These are phyloP conservation scores for Autographa pulchrina DNA, from an alignment of 2,888 invertebrate species.

Conservation along the genomic window DNA sequence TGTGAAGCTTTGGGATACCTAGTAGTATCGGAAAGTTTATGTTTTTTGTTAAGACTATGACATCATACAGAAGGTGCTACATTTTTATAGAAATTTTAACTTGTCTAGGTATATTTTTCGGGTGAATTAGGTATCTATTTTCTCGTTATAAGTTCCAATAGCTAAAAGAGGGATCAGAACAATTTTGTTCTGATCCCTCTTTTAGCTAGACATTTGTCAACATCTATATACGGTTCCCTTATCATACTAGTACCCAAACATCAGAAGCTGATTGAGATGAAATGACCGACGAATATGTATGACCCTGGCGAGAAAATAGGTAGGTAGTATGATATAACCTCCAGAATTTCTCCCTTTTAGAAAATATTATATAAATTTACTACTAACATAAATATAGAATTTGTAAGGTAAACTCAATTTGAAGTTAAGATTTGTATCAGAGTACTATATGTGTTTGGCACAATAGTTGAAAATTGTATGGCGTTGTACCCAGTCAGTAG, in stretches of 20 bases:
- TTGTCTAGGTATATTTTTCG: no score
- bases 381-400: slow-evolving; percentile 46
- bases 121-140: no score
- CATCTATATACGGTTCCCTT: not conserved
- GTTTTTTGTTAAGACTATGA: no score
- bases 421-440: slow-evolving; percentile 71
- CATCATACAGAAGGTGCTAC: no score
- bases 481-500: slow-evolving; percentile 68
- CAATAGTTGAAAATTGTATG: slow-evolving; percentile 77
- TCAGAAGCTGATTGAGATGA: not conserved
- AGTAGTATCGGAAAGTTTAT: no score
- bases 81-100: no score
- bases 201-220: no score
- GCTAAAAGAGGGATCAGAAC: no score
- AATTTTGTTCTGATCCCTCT: no score
- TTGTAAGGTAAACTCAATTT: slow-evolving; percentile 67
- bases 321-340: slow-evolving; percentile 1
- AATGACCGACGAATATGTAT: not conserved
- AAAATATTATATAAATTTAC: slow-evolving; percentile 42
- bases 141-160: no score
- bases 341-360: slow-evolving; percentile 11
- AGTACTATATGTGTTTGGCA: slow-evolving; percentile 56
- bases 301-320: slow-evolving; percentile 23
- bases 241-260: not conserved
- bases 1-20: no score